Evolutionary conservation across 2,888 invertebrate genomes (phyloP).

Genomic region (Ectemnius lituratus): DNA sequence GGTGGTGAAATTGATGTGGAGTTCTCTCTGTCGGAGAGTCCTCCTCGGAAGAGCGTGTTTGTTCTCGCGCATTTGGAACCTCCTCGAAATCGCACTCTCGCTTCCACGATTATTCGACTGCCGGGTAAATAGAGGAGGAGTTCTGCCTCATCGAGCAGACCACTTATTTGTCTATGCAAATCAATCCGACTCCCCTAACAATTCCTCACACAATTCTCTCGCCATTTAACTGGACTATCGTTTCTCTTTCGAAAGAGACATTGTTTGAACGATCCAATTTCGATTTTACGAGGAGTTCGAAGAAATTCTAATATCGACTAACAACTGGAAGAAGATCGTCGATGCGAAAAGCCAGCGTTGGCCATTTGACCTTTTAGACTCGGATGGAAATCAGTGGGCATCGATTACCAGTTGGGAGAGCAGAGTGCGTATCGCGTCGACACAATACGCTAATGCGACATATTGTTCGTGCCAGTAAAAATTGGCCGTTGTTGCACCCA

Average conservation of each 20-base stretch:
- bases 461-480: conserved; percentile 75
- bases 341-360: too few species aligned
- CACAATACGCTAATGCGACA: conserved; percentile 76
- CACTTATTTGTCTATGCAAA: conserved; percentile 77
- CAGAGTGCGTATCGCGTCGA: conserved; percentile 43
- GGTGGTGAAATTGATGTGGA: not conserved
- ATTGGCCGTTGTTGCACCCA: conserved; percentile 74
- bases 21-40: not conserved
- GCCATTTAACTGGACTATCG: not conserved
- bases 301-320: too few species aligned
- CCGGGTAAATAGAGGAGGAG: conserved; percentile 54
- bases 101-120: conserved; percentile 67
- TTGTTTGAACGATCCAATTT: too few species aligned
- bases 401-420: conserved; percentile 65
- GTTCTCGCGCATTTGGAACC: conserved; percentile 49
- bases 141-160: conserved; percentile 56
- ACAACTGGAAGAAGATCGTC: too few species aligned
- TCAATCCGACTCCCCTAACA: conserved; percentile 68
- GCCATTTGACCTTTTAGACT: conserved; percentile 39
- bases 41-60: conserved; percentile 27
- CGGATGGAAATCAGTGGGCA: conserved; percentile 66
- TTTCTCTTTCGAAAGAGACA: too few species aligned
- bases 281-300: too few species aligned
- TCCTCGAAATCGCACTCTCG: conserved; percentile 44
- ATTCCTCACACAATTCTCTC: not conserved